Evolutionary conservation across 2,797 vertebrate species (phyloP).

Genomic region (Artibeus jamaicensis): DNA sequence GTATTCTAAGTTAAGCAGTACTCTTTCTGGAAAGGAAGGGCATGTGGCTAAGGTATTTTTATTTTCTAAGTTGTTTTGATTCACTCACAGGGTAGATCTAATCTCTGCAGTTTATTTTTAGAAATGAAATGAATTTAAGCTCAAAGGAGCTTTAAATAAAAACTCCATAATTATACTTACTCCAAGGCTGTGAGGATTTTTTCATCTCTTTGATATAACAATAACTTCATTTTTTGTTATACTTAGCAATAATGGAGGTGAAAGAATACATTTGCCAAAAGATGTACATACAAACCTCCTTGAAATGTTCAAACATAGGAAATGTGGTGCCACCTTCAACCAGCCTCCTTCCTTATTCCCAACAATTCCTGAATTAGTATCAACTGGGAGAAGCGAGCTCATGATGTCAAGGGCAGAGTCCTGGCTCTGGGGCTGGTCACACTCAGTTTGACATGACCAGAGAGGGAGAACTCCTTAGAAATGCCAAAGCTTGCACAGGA

Average conservation of each 20-base stretch:
- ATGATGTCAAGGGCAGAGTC: background rate
- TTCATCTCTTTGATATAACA: slow-evolving; percentile 20
- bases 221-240: slow-evolving; percentile 23
- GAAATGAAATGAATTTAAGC: slow-evolving; percentile 29
- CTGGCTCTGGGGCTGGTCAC: background rate
- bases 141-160: slow-evolving; percentile 46
- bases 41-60: background rate
- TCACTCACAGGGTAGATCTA: slow-evolving; percentile 37
- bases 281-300: background rate
- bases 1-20: background rate
- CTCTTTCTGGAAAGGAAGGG: slow-evolving; percentile 18
- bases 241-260: background rate
- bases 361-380: background rate
- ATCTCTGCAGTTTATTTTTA: slow-evolving; percentile 37
- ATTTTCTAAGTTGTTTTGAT: slow-evolving; percentile 39
- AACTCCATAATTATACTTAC: slow-evolving; percentile 6
- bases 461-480: background rate
- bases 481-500: background rate
- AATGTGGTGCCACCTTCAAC: background rate
- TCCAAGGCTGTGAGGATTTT: background rate
- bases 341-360: background rate
- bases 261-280: slow-evolving; percentile 9
- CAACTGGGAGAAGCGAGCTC: background rate
- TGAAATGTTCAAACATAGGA: background rate
- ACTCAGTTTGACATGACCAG: background rate